phyloP scores from a whole-genome alignment of 2,797 vertebrate species.

The Sarcophilus harrisii region DNA sequence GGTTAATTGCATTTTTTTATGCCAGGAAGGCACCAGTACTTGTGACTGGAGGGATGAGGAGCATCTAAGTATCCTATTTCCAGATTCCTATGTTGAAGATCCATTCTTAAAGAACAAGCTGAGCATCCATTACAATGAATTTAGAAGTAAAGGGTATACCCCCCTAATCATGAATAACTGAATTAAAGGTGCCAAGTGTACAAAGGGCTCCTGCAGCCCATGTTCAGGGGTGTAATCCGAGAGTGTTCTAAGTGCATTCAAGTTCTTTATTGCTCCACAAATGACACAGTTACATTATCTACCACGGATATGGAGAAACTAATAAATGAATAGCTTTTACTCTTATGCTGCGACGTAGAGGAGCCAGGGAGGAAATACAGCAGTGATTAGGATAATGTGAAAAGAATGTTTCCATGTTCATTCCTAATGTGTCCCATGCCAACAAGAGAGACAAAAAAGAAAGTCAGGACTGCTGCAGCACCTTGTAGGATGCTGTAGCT shows the following conservation, averaged over 20 bases:
- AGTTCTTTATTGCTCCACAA: slow-evolving; percentile 44
- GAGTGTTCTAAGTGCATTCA: slow-evolving; percentile 61
- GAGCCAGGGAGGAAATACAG: slow-evolving; percentile 17
- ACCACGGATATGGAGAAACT: slow-evolving; percentile 35
- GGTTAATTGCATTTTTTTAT: slow-evolving; percentile 10
- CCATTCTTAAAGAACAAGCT: slow-evolving; percentile 61
- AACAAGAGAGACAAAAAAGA: slow-evolving; percentile 22
- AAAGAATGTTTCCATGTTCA: slow-evolving; percentile 1
- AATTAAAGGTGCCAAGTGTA: slow-evolving; percentile 58
- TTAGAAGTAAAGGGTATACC: slow-evolving; percentile 33
- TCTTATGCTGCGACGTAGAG: slow-evolving; percentile 19
- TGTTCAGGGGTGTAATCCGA: slow-evolving; percentile 63
- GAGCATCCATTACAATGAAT: slow-evolving; percentile 62
- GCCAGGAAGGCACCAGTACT: slow-evolving; percentile 21
- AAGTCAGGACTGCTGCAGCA: background rate
- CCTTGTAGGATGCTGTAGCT: background rate
- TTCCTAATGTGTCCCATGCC: slow-evolving; percentile 13
- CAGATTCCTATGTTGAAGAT: background rate
- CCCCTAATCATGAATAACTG: slow-evolving; percentile 27
- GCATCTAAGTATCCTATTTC: slow-evolving; percentile 39
- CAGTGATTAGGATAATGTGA: background rate
- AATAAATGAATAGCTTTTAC: slow-evolving; percentile 55
- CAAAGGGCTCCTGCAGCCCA: slow-evolving; percentile 55
- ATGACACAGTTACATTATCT: slow-evolving; percentile 39
- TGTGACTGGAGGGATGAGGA: slow-evolving; percentile 44